These are phyloP conservation scores for Nycticebus coucang DNA, from an alignment of 2,113 vertebrate species.

Conservation along the genomic window DNA sequence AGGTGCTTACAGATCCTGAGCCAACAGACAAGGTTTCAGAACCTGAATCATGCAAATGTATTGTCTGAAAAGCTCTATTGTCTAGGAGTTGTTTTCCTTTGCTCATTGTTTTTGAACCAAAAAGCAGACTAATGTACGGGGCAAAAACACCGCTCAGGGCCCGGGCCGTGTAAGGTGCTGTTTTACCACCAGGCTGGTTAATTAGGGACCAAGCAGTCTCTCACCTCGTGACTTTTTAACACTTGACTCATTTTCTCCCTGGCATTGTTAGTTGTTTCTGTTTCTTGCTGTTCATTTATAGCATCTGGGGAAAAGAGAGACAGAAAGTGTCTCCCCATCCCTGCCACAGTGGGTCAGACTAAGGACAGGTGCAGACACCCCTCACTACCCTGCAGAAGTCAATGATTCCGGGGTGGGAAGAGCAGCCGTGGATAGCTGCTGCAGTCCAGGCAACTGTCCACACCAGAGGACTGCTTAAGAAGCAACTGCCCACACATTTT, in stretches of 20 bases:
- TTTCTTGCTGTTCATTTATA: not conserved
- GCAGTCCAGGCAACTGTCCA: too few relatives aligned
- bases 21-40: not conserved
- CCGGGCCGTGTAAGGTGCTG: not conserved
- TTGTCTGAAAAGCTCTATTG: not conserved
- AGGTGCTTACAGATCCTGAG: not conserved
- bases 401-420: not conserved
- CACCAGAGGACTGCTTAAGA: not conserved
- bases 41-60: not conserved
- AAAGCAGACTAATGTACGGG: not conserved
- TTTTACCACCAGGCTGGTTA: not conserved
- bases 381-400: not conserved
- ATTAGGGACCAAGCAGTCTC: conserved; percentile 28
- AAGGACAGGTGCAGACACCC: not conserved
- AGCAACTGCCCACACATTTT: not conserved
- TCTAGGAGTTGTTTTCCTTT: not conserved
- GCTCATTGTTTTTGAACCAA: not conserved
- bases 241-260: conserved; percentile 55
- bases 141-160: not conserved
- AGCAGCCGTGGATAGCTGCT: not conserved
- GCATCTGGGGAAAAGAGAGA: not conserved
- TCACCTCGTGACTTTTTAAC: conserved; percentile 37
- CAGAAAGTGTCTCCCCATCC: not conserved
- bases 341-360: not conserved
- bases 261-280: not conserved